These are phyloP conservation scores for Ochotona princeps DNA, from an alignment of 2,113 vertebrate species.

Conservation along the genomic window DNA sequence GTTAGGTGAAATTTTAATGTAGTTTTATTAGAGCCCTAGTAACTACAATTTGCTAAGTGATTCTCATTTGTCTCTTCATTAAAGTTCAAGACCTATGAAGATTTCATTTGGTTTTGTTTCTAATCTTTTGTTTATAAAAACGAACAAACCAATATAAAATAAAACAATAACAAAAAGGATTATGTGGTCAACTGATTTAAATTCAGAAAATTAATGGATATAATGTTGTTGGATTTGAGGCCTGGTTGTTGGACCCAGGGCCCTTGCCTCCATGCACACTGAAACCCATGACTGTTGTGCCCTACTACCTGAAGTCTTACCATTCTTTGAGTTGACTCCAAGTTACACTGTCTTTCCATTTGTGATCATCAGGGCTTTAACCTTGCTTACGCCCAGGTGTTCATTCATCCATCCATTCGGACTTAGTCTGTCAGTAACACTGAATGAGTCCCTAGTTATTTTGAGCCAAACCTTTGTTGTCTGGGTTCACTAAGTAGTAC, in stretches of 20 bases:
- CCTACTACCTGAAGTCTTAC: neutral
- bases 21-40: neutral
- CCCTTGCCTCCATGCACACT: rapidly evolving
- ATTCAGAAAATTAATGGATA: neutral
- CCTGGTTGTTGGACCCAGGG: rapidly evolving
- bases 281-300: rapidly evolving
- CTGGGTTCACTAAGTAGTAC: neutral
- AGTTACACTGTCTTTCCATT: rapidly evolving
- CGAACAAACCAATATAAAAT: neutral
- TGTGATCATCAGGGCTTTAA: neutral
- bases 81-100: neutral
- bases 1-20: too few species aligned
- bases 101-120: neutral
- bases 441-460: neutral
- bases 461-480: neutral
- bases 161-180: neutral
- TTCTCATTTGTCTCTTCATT: neutral
- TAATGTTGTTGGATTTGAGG: neutral
- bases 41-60: rapidly evolving
- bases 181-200: neutral
- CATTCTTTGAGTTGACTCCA: neutral
- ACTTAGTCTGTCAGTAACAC: neutral
- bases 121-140: neutral
- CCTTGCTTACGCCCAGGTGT: neutral
- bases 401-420: neutral